These are phyloP conservation scores for Prorops nasuta DNA, from an alignment of 1,140 invertebrate species.

Conservation along the genomic window DNA sequence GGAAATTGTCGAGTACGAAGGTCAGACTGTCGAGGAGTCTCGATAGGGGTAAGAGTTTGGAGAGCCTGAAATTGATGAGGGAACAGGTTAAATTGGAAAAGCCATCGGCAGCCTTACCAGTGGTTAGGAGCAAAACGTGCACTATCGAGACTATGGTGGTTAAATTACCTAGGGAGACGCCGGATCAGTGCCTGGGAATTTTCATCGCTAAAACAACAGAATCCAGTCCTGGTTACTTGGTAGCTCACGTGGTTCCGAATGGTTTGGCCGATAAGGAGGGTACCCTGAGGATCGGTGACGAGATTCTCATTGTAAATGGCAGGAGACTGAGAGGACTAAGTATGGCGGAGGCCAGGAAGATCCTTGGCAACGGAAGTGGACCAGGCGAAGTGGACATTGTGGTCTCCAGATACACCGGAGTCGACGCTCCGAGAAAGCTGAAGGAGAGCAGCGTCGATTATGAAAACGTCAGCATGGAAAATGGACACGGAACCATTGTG, in stretches of 20 bases:
- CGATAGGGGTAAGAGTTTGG: conserved; percentile 10
- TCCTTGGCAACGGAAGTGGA: conserved; percentile 61
- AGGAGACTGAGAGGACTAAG: conserved; percentile 69
- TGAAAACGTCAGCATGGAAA: conserved; percentile 62
- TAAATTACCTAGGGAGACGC: conserved; percentile 65
- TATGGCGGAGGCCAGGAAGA: conserved; percentile 73
- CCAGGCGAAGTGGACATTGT: conserved; percentile 74
- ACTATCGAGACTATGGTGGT: conserved; percentile 64
- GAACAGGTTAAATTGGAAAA: neutral
- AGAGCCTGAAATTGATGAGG: conserved; percentile 34
- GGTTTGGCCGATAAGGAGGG: conserved; percentile 79
- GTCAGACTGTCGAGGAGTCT: neutral
- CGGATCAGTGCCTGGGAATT: conserved; percentile 75
- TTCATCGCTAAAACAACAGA: conserved; percentile 79
- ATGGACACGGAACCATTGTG: conserved; percentile 52
- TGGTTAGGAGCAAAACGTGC: conserved; percentile 52
- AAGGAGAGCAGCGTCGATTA: conserved; percentile 70
- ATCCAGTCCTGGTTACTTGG: conserved; percentile 72
- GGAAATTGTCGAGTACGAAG: conserved; percentile 1
- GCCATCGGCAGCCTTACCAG: conserved; percentile 33
- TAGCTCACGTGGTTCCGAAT: conserved; percentile 78
- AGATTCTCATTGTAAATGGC: conserved; percentile 82
- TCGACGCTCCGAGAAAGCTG: conserved; percentile 50
- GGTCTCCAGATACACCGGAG: conserved; percentile 55
- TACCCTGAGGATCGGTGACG: conserved; percentile 73